These are phyloP conservation scores for Urocynchramus pylzowi DNA, from an alignment of 2,113 vertebrate species.

Conservation along the genomic window DNA sequence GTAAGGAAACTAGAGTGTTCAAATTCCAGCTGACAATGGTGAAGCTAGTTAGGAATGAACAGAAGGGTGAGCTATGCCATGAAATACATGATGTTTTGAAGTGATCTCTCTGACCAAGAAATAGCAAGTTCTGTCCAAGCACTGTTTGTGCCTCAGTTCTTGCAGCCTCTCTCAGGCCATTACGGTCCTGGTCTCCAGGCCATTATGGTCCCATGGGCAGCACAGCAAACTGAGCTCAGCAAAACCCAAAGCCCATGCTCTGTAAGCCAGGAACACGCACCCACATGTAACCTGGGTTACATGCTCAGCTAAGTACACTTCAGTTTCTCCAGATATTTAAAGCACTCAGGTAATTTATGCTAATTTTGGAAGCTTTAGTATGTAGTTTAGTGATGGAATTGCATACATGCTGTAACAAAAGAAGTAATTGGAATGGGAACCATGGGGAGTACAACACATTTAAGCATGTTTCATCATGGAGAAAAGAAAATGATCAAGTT, in stretches of 20 bases:
- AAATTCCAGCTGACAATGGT: not conserved
- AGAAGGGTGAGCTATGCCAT: not conserved
- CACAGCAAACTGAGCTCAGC: fast-evolving
- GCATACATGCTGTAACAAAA: not conserved
- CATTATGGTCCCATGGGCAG: fast-evolving
- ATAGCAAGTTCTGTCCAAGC: fast-evolving
- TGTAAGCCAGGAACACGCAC: not conserved
- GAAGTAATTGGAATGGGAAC: not conserved
- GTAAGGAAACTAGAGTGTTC: not conserved
- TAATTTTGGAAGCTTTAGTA: not conserved
- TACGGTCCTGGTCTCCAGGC: fast-evolving
- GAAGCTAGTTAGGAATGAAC: not conserved
- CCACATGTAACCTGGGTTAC: not conserved
- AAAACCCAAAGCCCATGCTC: too few species aligned
- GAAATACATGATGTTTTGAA: not conserved
- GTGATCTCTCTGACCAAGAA: not conserved
- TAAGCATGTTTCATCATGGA: not conserved
- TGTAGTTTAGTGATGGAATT: not conserved
- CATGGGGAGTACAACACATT: not conserved
- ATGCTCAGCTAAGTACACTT: not conserved
- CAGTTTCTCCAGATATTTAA: not conserved
- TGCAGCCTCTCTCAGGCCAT: not conserved
- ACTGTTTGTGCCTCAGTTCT: not conserved
- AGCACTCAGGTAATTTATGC: not conserved
- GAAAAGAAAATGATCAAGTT: not conserved